Conservation (phyloP, 2,888 invertebrate species). For the Disparrhopalites patrizii region DNA sequence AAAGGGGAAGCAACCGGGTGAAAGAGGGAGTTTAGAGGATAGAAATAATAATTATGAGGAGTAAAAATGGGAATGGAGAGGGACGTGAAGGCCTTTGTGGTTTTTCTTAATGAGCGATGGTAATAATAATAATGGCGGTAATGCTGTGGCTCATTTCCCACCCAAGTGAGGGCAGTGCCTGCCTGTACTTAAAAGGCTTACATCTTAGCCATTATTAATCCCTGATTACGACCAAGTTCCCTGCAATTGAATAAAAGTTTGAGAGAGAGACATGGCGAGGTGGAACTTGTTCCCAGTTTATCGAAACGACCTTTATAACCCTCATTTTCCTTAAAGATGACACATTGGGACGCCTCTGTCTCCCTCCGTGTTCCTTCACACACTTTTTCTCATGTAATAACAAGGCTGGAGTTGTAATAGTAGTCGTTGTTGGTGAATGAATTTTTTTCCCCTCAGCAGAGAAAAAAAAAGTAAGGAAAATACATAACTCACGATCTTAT, state of each 20-base stretch:
- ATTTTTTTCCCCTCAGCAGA: not conserved
- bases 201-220: conserved; percentile 22
- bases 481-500: conserved; percentile 26
- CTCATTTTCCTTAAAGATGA: conserved; percentile 28
- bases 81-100: not conserved
- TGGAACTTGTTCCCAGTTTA: conserved; percentile 27
- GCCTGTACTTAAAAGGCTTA: no score
- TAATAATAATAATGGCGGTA: not conserved
- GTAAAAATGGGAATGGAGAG: not conserved
- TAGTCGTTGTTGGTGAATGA: no score
- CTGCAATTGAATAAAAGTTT: no score
- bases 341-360: conserved; percentile 29
- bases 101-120: not conserved
- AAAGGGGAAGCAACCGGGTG: no score
- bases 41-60: no score
- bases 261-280: conserved; percentile 9
- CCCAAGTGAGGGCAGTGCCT: no score
- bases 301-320: conserved; percentile 31
- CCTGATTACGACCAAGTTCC: conserved; percentile 28
- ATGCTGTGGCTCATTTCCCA: no score
- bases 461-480: not conserved
- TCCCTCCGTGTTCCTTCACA: not conserved
- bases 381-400: not conserved
- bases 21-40: no score
- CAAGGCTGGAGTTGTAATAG: not conserved